These are phyloP conservation scores for Drosophila hydei DNA, from an alignment of 1,140 invertebrate species.

Conservation along the genomic window DNA sequence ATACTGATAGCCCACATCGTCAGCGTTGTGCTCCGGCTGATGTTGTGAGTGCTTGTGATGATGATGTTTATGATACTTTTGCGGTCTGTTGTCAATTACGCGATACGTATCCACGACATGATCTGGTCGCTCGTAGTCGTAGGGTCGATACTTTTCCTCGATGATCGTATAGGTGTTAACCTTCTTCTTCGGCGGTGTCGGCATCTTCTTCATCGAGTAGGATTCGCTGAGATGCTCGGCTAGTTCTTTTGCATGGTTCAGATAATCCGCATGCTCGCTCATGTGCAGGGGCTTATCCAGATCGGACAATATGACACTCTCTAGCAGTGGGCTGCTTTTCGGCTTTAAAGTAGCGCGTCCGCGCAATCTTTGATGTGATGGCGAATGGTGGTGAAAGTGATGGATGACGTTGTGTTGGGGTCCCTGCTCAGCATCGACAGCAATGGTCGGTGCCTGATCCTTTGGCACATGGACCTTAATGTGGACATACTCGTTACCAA, in stretches of 20 bases:
- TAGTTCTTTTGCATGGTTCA: constrained; percentile 73
- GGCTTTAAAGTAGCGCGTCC: constrained; percentile 27
- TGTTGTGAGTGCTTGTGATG: constrained; percentile 17
- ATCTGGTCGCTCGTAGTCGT: constrained; percentile 51
- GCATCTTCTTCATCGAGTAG: constrained; percentile 52
- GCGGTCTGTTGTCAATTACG: constrained; percentile 57
- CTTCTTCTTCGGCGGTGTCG: constrained; percentile 63
- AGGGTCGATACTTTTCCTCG: constrained; percentile 59
- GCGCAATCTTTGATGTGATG: constrained; percentile 52
- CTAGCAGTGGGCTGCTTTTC: constrained; percentile 59
- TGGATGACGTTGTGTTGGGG: constrained; percentile 66
- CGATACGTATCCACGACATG: constrained; percentile 62
- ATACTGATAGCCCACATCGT: constrained; percentile 59
- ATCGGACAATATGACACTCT: constrained; percentile 70
- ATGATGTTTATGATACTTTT: constrained; percentile 18
- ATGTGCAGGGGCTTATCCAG: constrained; percentile 69
- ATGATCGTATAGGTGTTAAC: constrained; percentile 75
- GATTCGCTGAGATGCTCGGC: constrained; percentile 60
- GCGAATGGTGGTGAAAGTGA: constrained; percentile 67
- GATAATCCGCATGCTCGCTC: constrained; percentile 72
- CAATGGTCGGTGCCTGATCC: constrained; percentile 44
- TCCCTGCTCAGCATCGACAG: constrained; percentile 31
- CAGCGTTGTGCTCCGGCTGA: constrained; percentile 39
- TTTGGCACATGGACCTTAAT: constrained; percentile 78
- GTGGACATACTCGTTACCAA: constrained; percentile 76